phyloP scores from a whole-genome alignment of 2,797 vertebrate genomes.

The Enteromius mattozi region DNA sequence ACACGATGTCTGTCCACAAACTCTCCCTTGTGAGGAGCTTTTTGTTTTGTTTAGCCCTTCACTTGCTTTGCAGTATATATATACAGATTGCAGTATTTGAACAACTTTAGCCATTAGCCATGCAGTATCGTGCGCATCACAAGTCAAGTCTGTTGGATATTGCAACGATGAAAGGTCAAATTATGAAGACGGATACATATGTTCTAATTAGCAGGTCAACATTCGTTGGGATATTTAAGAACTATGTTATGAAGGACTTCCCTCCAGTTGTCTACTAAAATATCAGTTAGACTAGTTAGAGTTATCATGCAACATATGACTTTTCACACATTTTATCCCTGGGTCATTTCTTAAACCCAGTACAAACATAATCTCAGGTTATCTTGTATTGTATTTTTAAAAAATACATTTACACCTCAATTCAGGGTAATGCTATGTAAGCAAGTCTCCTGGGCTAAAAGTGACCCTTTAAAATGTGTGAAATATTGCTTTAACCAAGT shows the following conservation, averaged over 20 bases:
- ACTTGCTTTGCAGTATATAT: conserved; percentile 78
- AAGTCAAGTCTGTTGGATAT: conserved; percentile 3
- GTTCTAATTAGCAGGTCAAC: neutral
- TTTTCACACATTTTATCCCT: neutral
- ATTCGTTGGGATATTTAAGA: neutral
- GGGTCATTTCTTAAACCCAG: neutral
- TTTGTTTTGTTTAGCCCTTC: conserved; percentile 74
- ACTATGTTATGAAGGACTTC: neutral
- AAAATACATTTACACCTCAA: neutral
- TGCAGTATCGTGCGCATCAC: conserved; percentile 66
- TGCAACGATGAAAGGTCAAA: neutral
- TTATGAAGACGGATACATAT: conserved; percentile 4
- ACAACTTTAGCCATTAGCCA: conserved; percentile 80
- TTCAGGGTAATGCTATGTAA: neutral
- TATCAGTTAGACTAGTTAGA: neutral
- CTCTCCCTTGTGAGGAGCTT: conserved; percentile 73
- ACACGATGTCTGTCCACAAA: conserved; percentile 68
- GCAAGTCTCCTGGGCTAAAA: neutral
- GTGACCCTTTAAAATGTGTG: neutral
- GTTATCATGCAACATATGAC: neutral
- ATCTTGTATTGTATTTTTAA: neutral
- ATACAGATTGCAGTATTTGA: conserved; percentile 83
- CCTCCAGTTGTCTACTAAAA: neutral
- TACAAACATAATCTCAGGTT: neutral
- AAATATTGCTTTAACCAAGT: neutral